Evolutionary conservation across 2,797 vertebrate species (phyloP).

Genomic region (Squalus acanthias): DNA sequence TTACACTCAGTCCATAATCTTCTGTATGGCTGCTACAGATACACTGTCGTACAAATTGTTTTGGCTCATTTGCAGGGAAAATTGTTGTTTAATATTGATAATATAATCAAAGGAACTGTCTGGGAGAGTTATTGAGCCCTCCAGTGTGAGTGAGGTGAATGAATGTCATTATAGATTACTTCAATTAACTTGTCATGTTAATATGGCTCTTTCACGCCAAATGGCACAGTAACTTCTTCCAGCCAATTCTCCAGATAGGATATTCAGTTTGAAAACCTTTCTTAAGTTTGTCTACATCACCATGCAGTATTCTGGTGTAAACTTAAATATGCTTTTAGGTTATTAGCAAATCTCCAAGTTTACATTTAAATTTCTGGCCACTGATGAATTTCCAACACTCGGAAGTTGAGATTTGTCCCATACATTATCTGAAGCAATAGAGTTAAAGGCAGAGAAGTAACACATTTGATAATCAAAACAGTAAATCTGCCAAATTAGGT

Average conservation of each 20-base stretch:
- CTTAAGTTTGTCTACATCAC: not conserved
- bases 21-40: not conserved
- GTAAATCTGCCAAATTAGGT: not conserved
- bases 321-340: not conserved
- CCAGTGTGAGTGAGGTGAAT: not conserved
- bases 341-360: not conserved
- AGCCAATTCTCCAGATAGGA: not conserved
- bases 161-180: not conserved
- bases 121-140: not conserved
- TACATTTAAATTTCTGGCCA: not conserved
- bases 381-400: not conserved
- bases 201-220: not conserved
- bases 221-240: not conserved
- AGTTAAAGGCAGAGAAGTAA: not conserved
- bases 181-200: conserved; percentile 14
- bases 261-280: not conserved
- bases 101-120: not conserved
- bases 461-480: not conserved
- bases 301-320: not conserved
- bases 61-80: not conserved
- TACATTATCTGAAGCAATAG: not conserved
- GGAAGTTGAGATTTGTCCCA: not conserved
- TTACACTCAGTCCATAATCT: not conserved
- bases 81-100: not conserved
- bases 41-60: not conserved